These are phyloP conservation scores for Alaudala cheleensis DNA, from an alignment of 2,113 vertebrate species.

Conservation along the genomic window DNA sequence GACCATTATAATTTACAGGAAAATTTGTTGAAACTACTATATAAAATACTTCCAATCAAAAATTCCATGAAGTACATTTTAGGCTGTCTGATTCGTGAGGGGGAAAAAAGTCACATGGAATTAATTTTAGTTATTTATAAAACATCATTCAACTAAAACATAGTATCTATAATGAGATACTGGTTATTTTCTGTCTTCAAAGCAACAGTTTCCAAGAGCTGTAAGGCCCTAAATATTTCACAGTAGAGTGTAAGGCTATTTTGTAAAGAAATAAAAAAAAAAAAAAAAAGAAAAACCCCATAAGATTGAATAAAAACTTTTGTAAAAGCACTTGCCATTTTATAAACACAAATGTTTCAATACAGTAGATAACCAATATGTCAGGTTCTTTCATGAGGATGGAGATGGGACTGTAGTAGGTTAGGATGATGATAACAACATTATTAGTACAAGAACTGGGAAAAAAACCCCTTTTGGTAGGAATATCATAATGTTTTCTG, in stretches of 20 bases:
- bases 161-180: background rate
- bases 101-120: background rate
- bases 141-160: background rate
- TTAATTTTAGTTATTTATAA: background rate
- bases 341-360: background rate
- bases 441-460: background rate
- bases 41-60: background rate
- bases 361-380: fast-evolving
- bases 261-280: background rate
- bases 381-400: background rate
- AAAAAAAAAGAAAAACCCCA: fast-evolving
- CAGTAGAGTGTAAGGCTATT: background rate
- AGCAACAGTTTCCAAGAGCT: background rate
- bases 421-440: background rate
- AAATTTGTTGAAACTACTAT: background rate
- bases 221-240: background rate
- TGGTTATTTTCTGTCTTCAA: background rate
- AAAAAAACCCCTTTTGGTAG: fast-evolving
- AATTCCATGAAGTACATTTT: background rate
- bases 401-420: background rate
- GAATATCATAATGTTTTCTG: background rate
- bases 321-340: background rate
- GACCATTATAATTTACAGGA: background rate
- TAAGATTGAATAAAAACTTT: background rate
- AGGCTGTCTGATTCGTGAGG: background rate